Evolutionary conservation across 2,113 vertebrate genomes (phyloP), one percentile per base, ranked within the genome.

Genomic region (Plestiodon gilberti): DNA sequence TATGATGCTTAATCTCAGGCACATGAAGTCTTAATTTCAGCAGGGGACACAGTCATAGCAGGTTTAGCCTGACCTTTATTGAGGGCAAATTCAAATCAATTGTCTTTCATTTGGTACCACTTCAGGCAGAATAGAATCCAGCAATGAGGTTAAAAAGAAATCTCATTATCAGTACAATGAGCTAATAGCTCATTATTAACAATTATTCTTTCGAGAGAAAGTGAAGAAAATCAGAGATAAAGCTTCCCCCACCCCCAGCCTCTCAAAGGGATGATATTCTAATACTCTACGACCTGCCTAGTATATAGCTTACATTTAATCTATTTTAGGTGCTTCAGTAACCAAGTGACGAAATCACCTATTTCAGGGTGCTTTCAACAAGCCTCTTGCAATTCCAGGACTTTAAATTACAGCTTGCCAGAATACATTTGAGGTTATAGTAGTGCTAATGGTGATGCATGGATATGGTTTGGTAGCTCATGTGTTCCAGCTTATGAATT

Each of bases 151-250:
- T 69, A 55, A 78, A 57, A n/a, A 30, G 43, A 77, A 40, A 20
- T 55, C 61, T 35, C 17, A 52, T 67, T 40, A 57, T 28, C 33
- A 67, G 74, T 69, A 28, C 38, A 78, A 65, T 85, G 33, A 57
- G 23, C 78, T 43, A 80, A 80, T 13, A 64, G 61, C 79, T 52
- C 79, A 78, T 78, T 85, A 77, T 77, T n/a, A 84, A 55, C 33
- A 78, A 78, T 84, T 78, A 85, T 69, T 52, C 75, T 69, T 20
- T 28, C 67, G 48, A 62, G 25, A 78, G 74, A 77, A 38, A 48
- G 8, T 4, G 43, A 48, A 48, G 43, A 48, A 48, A 48, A 48
- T 48, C 8, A 33, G 62, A 43, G n/a, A 8, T 48, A 48, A 8
- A 48, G 43, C 43, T 48, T 48, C 43, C 43, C 43, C 8, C 43